Percentiles rank a stretch among this genome's conserved stretches.
These are phyloP conservation scores for Psix sp. DNA, from an alignment of 1,140 invertebrate genomes.

Conservation along the genomic window DNA sequence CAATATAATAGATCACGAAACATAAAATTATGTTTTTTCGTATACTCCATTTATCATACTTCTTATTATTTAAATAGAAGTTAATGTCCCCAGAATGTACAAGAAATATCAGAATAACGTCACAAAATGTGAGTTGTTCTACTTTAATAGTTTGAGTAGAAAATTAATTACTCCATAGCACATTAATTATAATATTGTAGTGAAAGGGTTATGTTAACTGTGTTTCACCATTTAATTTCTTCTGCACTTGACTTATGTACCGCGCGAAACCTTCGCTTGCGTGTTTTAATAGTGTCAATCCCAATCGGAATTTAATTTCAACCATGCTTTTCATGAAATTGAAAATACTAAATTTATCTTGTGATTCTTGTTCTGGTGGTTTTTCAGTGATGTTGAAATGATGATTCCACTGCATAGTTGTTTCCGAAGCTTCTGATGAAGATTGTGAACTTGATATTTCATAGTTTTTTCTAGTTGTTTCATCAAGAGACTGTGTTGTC, in stretches of 20 bases:
- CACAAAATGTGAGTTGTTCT: too few relatives aligned
- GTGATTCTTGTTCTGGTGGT: constrained; percentile 33
- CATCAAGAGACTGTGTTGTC: too few relatives aligned
- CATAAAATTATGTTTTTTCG: too few relatives aligned
- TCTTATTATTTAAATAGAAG: too few relatives aligned
- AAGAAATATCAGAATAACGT: too few relatives aligned
- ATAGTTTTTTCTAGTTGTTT: background rate
- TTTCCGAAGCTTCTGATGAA: background rate
- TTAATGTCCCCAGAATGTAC: too few relatives aligned
- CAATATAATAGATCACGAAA: too few relatives aligned
- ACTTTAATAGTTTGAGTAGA: background rate
- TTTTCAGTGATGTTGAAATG: constrained; percentile 57
- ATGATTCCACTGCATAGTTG: constrained; percentile 59
- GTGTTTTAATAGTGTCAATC: constrained; percentile 75
- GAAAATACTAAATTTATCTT: constrained; percentile 71
- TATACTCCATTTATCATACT: too few relatives aligned
- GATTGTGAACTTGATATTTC: background rate
- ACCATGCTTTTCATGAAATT: constrained; percentile 74
- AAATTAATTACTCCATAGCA: background rate
- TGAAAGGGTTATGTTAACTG: constrained; percentile 22
- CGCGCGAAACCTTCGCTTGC: constrained; percentile 77
- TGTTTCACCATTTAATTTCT: constrained; percentile 74
- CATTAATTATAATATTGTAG: background rate
- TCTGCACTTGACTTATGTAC: constrained; percentile 76
- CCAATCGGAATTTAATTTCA: constrained; percentile 76